A percentile compares a stretch with the other conserved stretches of the same genome.
Conservation (phyloP, 1,140 invertebrate species). For the Macrobrachium nipponense region DNA sequence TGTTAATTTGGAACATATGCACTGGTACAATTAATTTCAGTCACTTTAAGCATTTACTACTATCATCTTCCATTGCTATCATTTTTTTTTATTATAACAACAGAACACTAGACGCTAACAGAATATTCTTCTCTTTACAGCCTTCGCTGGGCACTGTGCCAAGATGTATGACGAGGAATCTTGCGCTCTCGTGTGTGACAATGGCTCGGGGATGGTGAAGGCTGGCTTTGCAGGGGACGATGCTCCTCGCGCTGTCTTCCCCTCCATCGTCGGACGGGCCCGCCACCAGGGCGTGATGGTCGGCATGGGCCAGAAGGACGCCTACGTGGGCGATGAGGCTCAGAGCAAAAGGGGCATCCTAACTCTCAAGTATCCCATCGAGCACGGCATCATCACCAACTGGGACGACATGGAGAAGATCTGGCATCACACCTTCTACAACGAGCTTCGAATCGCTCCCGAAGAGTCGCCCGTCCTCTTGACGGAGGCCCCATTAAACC, state of each 20-base stretch:
- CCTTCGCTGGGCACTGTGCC: too few species aligned
- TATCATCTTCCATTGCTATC: too few species aligned
- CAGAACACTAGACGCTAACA: too few species aligned
- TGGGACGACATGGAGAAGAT: conserved; percentile 99
- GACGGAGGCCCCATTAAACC: too few species aligned
- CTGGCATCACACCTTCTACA: conserved; percentile 97
- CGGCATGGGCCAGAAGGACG: conserved; percentile 94
- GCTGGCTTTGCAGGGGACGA: conserved; percentile 77
- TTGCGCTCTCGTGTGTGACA: conserved; percentile 67
- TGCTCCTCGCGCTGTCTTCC: conserved; percentile 77
- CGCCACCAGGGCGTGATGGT: conserved; percentile 83
- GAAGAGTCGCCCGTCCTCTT: too few species aligned
- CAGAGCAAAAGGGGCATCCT: conserved; percentile 92
- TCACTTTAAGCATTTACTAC: too few species aligned
- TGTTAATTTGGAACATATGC: too few species aligned
- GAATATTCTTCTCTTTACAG: too few species aligned
- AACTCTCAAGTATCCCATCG: conserved; percentile 92
- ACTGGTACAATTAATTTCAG: too few species aligned
- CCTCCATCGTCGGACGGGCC: conserved; percentile 75
- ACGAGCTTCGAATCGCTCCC: conserved; percentile 76
- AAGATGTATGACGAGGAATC: too few species aligned
- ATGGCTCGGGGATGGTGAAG: conserved; percentile 78
- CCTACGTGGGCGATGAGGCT: conserved; percentile 92
- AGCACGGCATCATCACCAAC: conserved; percentile 95
- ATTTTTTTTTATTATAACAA: too few species aligned